These are phyloP conservation scores for Noctua janthe DNA, from an alignment of 2,888 invertebrate genomes.

Conservation along the genomic window DNA sequence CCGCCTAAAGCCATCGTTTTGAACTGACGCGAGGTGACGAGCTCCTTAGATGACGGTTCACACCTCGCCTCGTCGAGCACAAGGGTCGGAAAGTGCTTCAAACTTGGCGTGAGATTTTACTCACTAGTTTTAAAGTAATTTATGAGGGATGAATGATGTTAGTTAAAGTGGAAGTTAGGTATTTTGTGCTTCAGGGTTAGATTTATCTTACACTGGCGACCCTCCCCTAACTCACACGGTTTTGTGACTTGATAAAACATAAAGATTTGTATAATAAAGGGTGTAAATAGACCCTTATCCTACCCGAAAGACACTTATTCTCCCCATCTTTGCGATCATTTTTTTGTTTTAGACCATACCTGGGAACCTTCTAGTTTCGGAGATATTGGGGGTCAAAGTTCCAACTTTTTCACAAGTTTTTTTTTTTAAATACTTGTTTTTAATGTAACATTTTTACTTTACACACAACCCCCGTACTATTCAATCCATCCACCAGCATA, in stretches of 20 bases:
- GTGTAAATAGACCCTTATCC: too few relatives aligned
- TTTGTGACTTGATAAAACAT: not conserved
- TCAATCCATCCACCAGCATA: too few relatives aligned
- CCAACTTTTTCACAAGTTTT: too few relatives aligned
- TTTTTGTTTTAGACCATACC: too few relatives aligned
- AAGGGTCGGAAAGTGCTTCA: slow-evolving; percentile 23
- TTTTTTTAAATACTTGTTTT: too few relatives aligned
- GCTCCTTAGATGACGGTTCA: slow-evolving; percentile 10
- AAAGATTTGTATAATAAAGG: too few relatives aligned
- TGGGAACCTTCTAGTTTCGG: too few relatives aligned
- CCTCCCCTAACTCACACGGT: not conserved
- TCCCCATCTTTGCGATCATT: too few relatives aligned
- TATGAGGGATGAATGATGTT: not conserved
- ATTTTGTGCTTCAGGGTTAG: not conserved
- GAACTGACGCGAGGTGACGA: slow-evolving; percentile 6
- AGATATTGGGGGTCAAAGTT: too few relatives aligned
- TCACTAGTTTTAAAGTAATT: slow-evolving; percentile 2
- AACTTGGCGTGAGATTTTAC: slow-evolving; percentile 2
- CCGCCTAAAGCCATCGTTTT: slow-evolving; percentile 7
- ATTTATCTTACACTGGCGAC: not conserved
- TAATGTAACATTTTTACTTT: too few relatives aligned
- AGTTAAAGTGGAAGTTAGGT: not conserved
- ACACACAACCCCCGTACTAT: too few relatives aligned
- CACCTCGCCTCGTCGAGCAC: slow-evolving; percentile 30
- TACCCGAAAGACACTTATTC: too few relatives aligned